A percentile compares a stretch with the other conserved stretches of the same genome.
Conservation (phyloP, 2,888 invertebrate genomes). For the Brassicogethes aeneus region DNA sequence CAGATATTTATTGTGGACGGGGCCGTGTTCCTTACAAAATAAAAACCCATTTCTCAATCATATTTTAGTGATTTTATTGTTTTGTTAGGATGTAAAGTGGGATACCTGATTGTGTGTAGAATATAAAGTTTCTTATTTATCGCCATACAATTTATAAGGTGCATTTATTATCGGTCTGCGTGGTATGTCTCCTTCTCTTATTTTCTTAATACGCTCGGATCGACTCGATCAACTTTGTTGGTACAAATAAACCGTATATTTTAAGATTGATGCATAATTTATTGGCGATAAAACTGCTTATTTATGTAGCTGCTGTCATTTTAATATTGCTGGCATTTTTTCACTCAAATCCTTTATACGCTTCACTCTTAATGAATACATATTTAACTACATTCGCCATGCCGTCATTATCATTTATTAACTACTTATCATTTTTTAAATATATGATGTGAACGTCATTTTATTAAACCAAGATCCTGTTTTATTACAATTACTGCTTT, state of each 20-base stretch:
- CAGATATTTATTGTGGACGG: conserved; percentile 36
- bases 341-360: conserved; percentile 13
- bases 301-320: conserved; percentile 28
- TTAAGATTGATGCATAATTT: conserved; percentile 36
- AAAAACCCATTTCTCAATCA: conserved; percentile 42
- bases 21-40: conserved; percentile 35
- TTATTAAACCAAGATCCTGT: no score
- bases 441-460: no score
- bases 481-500: no score
- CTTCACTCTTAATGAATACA: conserved; percentile 15
- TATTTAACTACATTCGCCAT: no score
- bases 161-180: conserved; percentile 40
- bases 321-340: conserved; percentile 21
- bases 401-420: no score
- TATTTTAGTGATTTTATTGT: conserved; percentile 44
- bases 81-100: conserved; percentile 41
- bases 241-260: conserved; percentile 33
- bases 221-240: conserved; percentile 26
- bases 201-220: conserved; percentile 13
- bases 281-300: conserved; percentile 31
- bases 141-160: conserved; percentile 41
- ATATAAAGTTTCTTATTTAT: conserved; percentile 45
- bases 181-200: conserved; percentile 19
- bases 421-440: no score
- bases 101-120: conserved; percentile 42